Base-by-base conservation (phyloP, 2,888 invertebrate genomes). In the Drosophila austrosaltans region DNA sequence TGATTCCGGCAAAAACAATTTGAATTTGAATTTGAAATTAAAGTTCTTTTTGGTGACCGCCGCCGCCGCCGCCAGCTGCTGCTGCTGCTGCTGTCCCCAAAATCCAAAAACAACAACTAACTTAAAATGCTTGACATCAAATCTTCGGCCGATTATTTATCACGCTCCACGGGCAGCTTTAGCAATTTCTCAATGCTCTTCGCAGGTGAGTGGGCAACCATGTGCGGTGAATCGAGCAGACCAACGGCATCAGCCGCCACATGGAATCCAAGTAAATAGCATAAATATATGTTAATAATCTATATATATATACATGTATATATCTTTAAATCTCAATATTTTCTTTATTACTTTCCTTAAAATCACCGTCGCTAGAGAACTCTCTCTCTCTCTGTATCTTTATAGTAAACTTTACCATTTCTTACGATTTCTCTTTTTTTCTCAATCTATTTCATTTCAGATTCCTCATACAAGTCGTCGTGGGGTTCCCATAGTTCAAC, bases 121-220 rank as follows among this genome's bases (percentile, higher is more conserved):
- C 48, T 48, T n/a, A 57, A 57, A 89, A 97, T 97, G 97, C 95
- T 97, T 94, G 97, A 97, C 95, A 97, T 97, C 92, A 97, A 97
- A 93, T 96, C 97, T 90, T 96, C 97, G 90, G 96, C 97, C 93
- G 97, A 97, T 94, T 97, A 97, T 94, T 94, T 97, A 92, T 95
- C 95, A 93, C 95, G 97, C 93, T 96, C 97, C 92, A 91, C 92
- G 79, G 97, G 97, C 92, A 96, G 97, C 78, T 97, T 98, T 93
- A 96, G 97, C 93, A 97, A 97, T 94, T 96, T 98, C 94, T 97
- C 97, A 93, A 97, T 98, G 97, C 95, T 98, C 91, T 97, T 97
- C 94, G 97, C 97, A 93, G 97, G 97, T 97, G 95, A 91, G 92
- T 88, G 76, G 82, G 79, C 81, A 62, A 30, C 30, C 75, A 74